phyloP scores from a whole-genome alignment of 2,113 vertebrate genomes.

The Orycteropus afer region DNA sequence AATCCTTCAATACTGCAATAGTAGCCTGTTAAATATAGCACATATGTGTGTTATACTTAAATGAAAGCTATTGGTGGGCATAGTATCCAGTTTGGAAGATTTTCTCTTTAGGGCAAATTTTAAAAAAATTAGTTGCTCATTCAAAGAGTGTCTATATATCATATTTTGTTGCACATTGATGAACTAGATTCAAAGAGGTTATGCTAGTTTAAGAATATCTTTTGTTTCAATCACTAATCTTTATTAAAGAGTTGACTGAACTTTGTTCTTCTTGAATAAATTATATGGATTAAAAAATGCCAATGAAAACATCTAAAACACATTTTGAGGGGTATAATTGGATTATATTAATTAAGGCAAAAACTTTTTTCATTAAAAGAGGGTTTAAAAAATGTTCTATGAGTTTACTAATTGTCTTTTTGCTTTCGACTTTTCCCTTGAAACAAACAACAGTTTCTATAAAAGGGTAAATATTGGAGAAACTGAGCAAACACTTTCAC shows the following conservation, averaged over 20 bases:
- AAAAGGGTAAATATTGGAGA: not conserved
- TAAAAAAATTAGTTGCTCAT: not conserved
- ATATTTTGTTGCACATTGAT: not conserved
- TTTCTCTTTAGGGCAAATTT: not conserved
- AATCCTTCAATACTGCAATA: no score
- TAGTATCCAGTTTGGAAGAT: not conserved
- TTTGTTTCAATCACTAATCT: slow-evolving; percentile 27
- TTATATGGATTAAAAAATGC: not conserved
- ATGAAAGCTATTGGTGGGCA: not conserved
- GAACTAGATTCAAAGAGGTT: not conserved
- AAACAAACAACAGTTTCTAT: not conserved
- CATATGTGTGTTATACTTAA: not conserved
- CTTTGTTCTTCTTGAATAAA: not conserved
- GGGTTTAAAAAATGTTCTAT: slow-evolving; percentile 9
- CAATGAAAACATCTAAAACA: not conserved
- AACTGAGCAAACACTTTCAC: not conserved
- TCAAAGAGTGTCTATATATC: not conserved
- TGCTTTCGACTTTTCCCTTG: slow-evolving; percentile 6
- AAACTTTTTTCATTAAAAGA: not conserved
- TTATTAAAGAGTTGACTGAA: not conserved
- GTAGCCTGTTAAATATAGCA: not conserved
- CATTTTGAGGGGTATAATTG: not conserved
- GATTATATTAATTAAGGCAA: not conserved
- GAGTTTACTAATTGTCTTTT: not conserved
- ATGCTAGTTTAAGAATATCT: not conserved